These are phyloP conservation scores for Anableps anableps DNA, from an alignment of 2,797 vertebrate genomes.

Conservation along the genomic window DNA sequence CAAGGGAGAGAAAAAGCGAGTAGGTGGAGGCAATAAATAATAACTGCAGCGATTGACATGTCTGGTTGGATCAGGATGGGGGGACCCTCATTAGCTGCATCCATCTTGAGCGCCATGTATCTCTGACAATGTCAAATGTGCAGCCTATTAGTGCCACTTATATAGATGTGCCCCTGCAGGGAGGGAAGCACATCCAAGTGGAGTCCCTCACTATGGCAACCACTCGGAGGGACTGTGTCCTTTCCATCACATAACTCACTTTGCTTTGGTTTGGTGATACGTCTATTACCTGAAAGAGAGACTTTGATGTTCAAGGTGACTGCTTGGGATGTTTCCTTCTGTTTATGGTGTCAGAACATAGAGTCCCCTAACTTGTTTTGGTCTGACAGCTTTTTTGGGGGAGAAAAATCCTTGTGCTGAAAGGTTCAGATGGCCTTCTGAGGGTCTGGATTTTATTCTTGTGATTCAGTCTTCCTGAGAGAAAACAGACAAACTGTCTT, in stretches of 20 bases:
- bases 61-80: constrained; percentile 59
- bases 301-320: constrained; percentile 3
- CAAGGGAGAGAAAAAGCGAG: constrained; percentile 4
- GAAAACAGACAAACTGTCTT: constrained; percentile 30
- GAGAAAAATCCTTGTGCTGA: background rate
- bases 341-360: background rate
- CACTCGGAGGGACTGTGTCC: constrained; percentile 41
- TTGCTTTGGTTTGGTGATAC: constrained; percentile 20
- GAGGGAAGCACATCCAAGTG: constrained; percentile 38
- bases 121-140: constrained; percentile 79
- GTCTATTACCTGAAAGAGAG: constrained; percentile 35
- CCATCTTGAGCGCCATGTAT: constrained; percentile 63
- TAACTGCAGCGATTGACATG: constrained; percentile 74
- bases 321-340: background rate
- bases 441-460: background rate
- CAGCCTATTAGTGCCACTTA: constrained; percentile 85
- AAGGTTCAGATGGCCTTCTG: background rate
- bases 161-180: constrained; percentile 56
- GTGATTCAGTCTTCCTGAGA: constrained; percentile 7
- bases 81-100: constrained; percentile 75
- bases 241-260: constrained; percentile 21
- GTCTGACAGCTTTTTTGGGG: background rate
- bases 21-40: constrained; percentile 73
- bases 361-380: background rate
- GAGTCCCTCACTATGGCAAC: constrained; percentile 59